Evolutionary conservation across 2,797 vertebrate species (phyloP).

Genomic region (Hapalemur alaotrensis): DNA sequence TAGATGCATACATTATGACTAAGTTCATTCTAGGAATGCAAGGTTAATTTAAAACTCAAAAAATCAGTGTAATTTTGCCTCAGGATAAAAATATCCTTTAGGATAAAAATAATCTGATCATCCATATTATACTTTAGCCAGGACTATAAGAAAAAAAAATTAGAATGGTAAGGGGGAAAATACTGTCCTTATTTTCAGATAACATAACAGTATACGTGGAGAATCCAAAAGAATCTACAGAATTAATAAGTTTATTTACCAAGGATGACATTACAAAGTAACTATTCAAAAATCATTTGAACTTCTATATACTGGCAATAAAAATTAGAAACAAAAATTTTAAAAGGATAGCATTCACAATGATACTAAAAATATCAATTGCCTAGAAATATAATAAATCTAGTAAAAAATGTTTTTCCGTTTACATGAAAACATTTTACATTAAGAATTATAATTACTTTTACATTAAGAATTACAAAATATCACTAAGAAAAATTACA

Average conservation of each 20-base stretch:
- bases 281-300: neutral
- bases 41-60: neutral
- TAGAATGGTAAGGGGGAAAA: neutral
- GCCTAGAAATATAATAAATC: neutral
- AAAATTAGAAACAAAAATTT: neutral
- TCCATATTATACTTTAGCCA: neutral
- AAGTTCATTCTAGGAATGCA: neutral
- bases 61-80: neutral
- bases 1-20: neutral
- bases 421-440: neutral
- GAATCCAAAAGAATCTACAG: neutral
- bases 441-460: neutral
- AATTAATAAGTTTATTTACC: neutral
- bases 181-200: neutral
- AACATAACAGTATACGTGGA: neutral
- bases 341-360: neutral
- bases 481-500: neutral
- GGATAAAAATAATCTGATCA: neutral
- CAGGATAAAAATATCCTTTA: neutral
- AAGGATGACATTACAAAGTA: neutral
- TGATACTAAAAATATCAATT: neutral
- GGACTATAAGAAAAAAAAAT: neutral
- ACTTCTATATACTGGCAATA: neutral
- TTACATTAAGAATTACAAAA: neutral
- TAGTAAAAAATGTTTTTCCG: neutral